Evolutionary conservation across 2,797 vertebrate species (phyloP), one percentile per base, ranked within the genome.

Genomic region (Menidia menidia): DNA sequence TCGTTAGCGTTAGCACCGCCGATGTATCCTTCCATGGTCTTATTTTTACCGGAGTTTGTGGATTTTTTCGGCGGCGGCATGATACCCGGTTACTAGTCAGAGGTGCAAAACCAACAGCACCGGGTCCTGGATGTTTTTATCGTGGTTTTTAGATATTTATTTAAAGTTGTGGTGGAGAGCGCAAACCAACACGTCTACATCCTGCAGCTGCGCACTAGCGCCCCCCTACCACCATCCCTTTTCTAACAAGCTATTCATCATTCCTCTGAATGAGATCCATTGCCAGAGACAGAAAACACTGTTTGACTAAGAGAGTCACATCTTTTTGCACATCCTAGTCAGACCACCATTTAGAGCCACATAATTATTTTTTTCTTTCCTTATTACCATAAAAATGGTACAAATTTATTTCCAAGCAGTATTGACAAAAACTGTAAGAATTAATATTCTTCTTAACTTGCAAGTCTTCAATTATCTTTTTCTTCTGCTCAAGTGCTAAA

Each of bases 211-310:
- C n/a, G n/a, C n/a, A n/a, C n/a, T n/a, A n/a, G n/a, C n/a, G n/a
- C n/a, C n/a, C n/a, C n/a, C n/a, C n/a, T n/a, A n/a, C 35, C 35
- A 39, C 35, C 35, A 39, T 39, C 4, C 35, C 35, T 58, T 60
- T 78, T 83, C 77, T 92, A 90, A 87, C 85, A 89, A 89, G 92
- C 89, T 84, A 90, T 88, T 80, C 81, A 78, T 78, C 77, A 84
- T 84, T 77, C 59, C 84, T 84, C 71, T 85, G 87, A 92, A 92
- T 92, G 84, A 90, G 88, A 83, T 88, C 77, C 75, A 74, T 75
- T 65, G 18, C 54, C 51, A 65, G 79, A 80, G 69, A 84, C 80
- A 77, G 83, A 90, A 88, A 92, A 92, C 78, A 84, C 72, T 83
- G 88, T 89, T 88, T 89, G 87, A 80, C 78, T 66, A 80, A 78